Conservation (phyloP, 2,888 invertebrate genomes). For the Scaptomyza parva region DNA sequence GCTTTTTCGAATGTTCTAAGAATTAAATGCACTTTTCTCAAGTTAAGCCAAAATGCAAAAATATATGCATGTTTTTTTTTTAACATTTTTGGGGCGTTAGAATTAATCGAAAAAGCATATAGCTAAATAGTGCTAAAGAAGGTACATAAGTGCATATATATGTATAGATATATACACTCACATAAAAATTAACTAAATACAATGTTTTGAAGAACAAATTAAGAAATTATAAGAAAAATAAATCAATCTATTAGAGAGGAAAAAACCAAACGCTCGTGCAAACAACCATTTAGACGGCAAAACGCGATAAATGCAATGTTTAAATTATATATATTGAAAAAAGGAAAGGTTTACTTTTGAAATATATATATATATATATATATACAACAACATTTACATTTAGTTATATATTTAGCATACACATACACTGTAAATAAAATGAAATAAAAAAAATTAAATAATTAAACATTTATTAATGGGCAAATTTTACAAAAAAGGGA, state of each 20-base stretch:
- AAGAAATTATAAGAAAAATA: slow-evolving; percentile 9
- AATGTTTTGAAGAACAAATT: slow-evolving; percentile 57
- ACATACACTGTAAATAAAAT: slow-evolving; percentile 83
- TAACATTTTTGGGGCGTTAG: slow-evolving; percentile 36
- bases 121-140: slow-evolving; percentile 58
- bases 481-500: neutral
- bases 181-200: slow-evolving; percentile 44
- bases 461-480: neutral
- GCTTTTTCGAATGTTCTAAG: slow-evolving; percentile 33
- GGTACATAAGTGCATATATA: slow-evolving; percentile 36
- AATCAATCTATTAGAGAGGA: slow-evolving; percentile 29
- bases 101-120: slow-evolving; percentile 39
- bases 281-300: slow-evolving; percentile 42
- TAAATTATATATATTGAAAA: slow-evolving; percentile 54
- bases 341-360: slow-evolving; percentile 77
- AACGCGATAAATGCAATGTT: slow-evolving; percentile 36
- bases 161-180: slow-evolving; percentile 24
- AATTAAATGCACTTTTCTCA: slow-evolving; percentile 49
- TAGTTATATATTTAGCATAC: slow-evolving; percentile 79
- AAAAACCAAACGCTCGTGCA: slow-evolving; percentile 55
- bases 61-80: slow-evolving; percentile 21
- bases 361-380: slow-evolving; percentile 67
- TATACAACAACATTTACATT: slow-evolving; percentile 79
- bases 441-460: slow-evolving; percentile 63
- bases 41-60: slow-evolving; percentile 18